These are phyloP conservation scores for Pocillopora verrucosa DNA, from an alignment of 64 coral and sea anemone species.

Conservation along the genomic window DNA sequence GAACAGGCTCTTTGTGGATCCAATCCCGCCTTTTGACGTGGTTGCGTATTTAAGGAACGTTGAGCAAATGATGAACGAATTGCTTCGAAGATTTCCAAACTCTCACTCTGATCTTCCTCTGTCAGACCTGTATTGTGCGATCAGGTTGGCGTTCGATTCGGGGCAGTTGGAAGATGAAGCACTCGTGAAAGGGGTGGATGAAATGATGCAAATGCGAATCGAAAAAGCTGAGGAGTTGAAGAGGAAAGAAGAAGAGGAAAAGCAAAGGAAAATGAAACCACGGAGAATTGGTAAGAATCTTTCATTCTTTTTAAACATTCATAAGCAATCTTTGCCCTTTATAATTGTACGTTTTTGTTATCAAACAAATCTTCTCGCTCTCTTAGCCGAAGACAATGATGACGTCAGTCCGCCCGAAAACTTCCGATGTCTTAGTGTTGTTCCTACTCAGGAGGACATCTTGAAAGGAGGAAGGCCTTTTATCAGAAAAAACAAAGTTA, in stretches of 20 bases:
- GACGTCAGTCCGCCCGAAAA: conserved; percentile 33
- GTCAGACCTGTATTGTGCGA: not conserved
- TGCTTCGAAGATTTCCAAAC: conserved; percentile 30
- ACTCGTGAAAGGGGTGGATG: not conserved
- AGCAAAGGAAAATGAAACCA: not conserved
- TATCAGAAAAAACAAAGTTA: conserved; percentile 53
- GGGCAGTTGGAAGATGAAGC: not conserved
- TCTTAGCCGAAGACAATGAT: not conserved
- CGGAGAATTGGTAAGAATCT: not conserved
- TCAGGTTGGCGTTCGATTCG: not conserved
- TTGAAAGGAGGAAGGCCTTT: not conserved
- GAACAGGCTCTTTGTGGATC: not conserved
- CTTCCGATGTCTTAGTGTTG: conserved; percentile 41
- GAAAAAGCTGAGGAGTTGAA: conserved; percentile 46
- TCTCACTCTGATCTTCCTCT: conserved; percentile 29
- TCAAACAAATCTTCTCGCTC: no score
- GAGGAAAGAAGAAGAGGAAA: conserved; percentile 29
- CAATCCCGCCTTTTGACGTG: not conserved
- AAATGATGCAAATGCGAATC: conserved; percentile 20
- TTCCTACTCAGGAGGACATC: conserved; percentile 55
- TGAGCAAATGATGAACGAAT: not conserved
- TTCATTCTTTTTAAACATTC: no score
- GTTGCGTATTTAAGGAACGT: not conserved
- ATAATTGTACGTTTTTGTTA: no score
- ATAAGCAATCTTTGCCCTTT: no score